These are phyloP conservation scores for Fragum fragum DNA, from an alignment of 2,888 invertebrate genomes.

Conservation along the genomic window DNA sequence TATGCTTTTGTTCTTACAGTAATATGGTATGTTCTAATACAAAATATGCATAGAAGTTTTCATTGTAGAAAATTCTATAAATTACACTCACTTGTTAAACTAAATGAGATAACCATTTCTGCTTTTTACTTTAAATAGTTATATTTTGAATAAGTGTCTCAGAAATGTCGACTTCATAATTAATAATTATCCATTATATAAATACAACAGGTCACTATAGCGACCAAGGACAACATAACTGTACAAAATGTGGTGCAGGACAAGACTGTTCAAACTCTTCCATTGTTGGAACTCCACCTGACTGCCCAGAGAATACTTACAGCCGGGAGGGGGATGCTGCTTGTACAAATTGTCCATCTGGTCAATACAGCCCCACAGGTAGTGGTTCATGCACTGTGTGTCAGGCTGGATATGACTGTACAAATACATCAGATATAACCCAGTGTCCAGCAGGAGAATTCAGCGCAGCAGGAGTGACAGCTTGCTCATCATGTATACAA, in stretches of 20 bases:
- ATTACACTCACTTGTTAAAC: no score
- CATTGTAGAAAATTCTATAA: no score
- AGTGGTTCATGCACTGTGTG: slow-evolving; percentile 68
- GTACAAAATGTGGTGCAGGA: slow-evolving; percentile 48
- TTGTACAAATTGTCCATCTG: slow-evolving; percentile 66
- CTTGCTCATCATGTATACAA: slow-evolving; percentile 46
- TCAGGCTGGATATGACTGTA: slow-evolving; percentile 50
- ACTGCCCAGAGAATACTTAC: slow-evolving; percentile 58
- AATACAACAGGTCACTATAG: slow-evolving; percentile 73
- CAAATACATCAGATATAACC: slow-evolving; percentile 37
- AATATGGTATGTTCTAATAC: no score
- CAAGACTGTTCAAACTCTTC: slow-evolving; percentile 66
- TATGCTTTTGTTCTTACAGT: no score
- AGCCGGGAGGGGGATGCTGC: slow-evolving; percentile 50
- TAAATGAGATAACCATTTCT: no score
- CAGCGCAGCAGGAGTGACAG: slow-evolving; percentile 54
- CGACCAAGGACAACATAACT: slow-evolving; percentile 55
- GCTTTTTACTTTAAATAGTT: no score
- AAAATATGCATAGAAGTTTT: no score
- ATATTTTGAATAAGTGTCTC: no score
- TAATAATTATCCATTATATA: no score
- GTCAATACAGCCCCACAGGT: slow-evolving; percentile 74
- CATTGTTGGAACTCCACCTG: background rate
- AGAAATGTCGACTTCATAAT: no score
- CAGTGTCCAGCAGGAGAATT: slow-evolving; percentile 65